Evolutionary conservation across 2,113 vertebrate genomes (phyloP).

Genomic region (Tachysurus fulvidraco): DNA sequence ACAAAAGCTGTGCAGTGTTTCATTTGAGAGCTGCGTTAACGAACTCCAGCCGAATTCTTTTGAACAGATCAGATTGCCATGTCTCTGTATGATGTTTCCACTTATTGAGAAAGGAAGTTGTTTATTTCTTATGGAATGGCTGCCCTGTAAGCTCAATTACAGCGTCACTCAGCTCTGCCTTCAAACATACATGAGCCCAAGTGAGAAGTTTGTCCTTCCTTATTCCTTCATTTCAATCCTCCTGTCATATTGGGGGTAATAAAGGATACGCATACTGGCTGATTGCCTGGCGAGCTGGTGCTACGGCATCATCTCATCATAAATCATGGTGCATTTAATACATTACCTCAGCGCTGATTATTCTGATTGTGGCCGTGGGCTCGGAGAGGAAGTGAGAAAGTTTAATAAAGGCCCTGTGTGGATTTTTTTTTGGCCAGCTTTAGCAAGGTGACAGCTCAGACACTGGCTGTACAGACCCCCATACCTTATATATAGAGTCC

Average conservation of each 20-base stretch:
- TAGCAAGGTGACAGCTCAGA: constrained; percentile 34
- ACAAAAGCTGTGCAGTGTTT: background rate
- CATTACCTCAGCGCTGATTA: background rate
- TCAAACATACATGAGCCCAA: background rate
- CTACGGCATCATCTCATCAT: background rate
- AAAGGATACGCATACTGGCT: background rate
- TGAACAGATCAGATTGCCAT: background rate
- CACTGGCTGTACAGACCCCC: background rate
- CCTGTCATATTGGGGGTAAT: background rate
- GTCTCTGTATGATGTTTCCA: background rate
- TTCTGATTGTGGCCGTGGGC: background rate
- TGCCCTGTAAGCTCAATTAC: background rate
- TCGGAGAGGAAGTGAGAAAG: background rate
- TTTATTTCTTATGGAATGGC: background rate
- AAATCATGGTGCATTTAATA: background rate
- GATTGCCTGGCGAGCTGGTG: background rate
- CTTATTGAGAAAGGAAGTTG: background rate
- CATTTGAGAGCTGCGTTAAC: background rate
- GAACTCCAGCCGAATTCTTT: background rate
- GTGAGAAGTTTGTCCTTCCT: background rate
- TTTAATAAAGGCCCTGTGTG: constrained; percentile 43
- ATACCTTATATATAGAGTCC: constrained; percentile 10
- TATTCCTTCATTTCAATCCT: background rate
- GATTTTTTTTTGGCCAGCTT: constrained; percentile 24
- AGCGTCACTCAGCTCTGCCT: background rate